Evolutionary conservation across 2,888 invertebrate species (phyloP).

Genomic region (Lamproptera curius): DNA sequence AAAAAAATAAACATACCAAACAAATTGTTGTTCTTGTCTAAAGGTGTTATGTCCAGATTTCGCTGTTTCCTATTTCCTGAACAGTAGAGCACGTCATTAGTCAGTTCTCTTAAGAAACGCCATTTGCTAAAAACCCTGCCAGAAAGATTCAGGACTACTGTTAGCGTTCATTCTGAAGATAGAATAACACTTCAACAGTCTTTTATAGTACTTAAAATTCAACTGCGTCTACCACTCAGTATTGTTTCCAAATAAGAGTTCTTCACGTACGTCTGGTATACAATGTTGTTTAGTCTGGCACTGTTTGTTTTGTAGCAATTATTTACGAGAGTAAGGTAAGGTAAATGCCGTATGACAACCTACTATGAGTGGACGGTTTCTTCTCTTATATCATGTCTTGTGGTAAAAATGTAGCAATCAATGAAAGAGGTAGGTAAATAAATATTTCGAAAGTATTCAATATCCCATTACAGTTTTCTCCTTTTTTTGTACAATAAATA

Average conservation of each 20-base stretch:
- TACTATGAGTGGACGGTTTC: too few species aligned
- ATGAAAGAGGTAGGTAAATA: too few species aligned
- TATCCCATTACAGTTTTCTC: too few species aligned
- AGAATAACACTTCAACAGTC: slow-evolving; percentile 12
- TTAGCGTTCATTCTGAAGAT: slow-evolving; percentile 10
- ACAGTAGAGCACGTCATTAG: slow-evolving; percentile 13
- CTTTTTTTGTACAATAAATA: too few species aligned
- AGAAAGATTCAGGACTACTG: slow-evolving; percentile 4
- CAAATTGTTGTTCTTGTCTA: background rate
- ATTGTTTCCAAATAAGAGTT: slow-evolving; percentile 18
- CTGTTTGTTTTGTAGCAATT: background rate
- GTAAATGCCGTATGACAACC: too few species aligned
- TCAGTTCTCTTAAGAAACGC: slow-evolving; percentile 8
- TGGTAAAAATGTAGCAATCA: too few species aligned
- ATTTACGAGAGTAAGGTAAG: too few species aligned
- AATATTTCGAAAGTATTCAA: too few species aligned
- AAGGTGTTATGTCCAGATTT: slow-evolving; percentile 5
- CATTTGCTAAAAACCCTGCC: slow-evolving; percentile 6
- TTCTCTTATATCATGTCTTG: too few species aligned
- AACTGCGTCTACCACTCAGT: slow-evolving; percentile 18
- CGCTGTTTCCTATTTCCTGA: slow-evolving; percentile 8
- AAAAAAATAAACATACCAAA: too few species aligned
- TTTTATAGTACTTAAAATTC: slow-evolving; percentile 17
- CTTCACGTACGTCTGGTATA: slow-evolving; percentile 14
- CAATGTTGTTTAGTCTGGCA: slow-evolving; percentile 4